Conservation (phyloP, 2,888 invertebrate species). For the Eristalis arbustorum region DNA sequence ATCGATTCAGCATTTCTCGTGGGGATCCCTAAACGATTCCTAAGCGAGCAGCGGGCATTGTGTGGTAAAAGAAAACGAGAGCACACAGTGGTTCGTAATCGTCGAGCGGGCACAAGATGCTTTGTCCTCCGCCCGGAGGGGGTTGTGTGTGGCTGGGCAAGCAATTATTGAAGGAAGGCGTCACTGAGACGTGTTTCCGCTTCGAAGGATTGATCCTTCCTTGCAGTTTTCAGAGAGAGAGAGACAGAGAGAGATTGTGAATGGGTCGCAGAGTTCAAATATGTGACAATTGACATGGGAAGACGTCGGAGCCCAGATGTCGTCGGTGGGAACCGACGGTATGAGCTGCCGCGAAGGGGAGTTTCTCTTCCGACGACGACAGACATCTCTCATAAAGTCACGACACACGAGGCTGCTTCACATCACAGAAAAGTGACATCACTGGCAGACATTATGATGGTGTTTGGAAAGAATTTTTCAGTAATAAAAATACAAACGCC, state of each 20-base stretch:
- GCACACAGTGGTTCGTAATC: neutral
- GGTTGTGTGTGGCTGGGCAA: neutral
- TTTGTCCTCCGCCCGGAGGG: neutral
- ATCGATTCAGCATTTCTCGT: neutral
- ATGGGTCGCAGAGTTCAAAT: neutral
- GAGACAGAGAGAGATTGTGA: neutral
- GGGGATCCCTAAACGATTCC: constrained; percentile 37
- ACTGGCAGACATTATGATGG: neutral
- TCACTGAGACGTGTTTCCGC: constrained; percentile 39
- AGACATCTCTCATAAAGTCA: neutral
- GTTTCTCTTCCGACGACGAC: neutral
- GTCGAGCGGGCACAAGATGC: neutral
- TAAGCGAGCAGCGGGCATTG: constrained; percentile 36
- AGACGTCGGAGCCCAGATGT: neutral
- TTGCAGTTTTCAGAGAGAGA: neutral
- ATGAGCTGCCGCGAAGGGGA: neutral
- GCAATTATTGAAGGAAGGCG: neutral
- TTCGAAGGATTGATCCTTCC: constrained; percentile 31
- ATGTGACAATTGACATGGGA: constrained; percentile 27
- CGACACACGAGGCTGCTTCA: neutral
- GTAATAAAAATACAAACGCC: neutral
- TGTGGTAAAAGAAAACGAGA: neutral
- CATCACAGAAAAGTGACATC: neutral
- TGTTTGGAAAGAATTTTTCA: neutral
- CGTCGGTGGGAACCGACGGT: neutral